These are phyloP conservation scores for Omphaloscelis lunosa DNA, from an alignment of 2,888 invertebrate genomes.

Conservation along the genomic window DNA sequence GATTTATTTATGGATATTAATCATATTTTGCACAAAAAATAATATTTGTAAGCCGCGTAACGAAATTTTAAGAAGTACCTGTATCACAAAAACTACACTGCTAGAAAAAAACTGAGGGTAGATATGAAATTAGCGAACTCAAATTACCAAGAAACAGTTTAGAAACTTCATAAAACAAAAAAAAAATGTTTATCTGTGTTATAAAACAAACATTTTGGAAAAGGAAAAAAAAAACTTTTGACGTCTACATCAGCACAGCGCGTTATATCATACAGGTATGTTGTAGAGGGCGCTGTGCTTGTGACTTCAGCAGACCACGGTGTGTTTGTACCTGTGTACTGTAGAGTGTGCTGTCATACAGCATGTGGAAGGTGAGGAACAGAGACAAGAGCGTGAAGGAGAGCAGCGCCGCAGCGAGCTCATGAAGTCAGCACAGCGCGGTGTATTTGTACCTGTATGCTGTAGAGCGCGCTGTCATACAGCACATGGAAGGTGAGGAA, in stretches of 20 bases:
- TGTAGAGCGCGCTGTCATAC: slow-evolving; percentile 96
- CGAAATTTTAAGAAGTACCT: no score
- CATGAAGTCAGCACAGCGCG: not conserved
- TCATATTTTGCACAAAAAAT: no score
- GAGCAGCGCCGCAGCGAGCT: slow-evolving; percentile 89
- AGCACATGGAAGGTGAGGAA: slow-evolving; percentile 96
- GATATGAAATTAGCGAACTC: no score
- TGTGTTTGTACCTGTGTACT: slow-evolving; percentile 91
- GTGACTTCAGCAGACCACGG: no score
- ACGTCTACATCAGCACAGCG: not conserved
- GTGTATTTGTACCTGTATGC: slow-evolving; percentile 90
- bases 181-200: no score
- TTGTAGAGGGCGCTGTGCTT: no score
- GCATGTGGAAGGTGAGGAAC: slow-evolving; percentile 95
- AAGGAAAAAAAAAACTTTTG: not conserved
- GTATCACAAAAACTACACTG: no score
- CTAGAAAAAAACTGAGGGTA: no score
- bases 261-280: slow-evolving; percentile 70
- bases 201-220: not conserved
- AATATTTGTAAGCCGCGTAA: no score
- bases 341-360: slow-evolving; percentile 96
- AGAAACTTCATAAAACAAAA: no score
- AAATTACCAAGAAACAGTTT: no score
- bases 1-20: no score
- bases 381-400: slow-evolving; percentile 95